Base-by-base conservation (phyloP, 2,888 invertebrate genomes). In the Chesias legatella region DNA sequence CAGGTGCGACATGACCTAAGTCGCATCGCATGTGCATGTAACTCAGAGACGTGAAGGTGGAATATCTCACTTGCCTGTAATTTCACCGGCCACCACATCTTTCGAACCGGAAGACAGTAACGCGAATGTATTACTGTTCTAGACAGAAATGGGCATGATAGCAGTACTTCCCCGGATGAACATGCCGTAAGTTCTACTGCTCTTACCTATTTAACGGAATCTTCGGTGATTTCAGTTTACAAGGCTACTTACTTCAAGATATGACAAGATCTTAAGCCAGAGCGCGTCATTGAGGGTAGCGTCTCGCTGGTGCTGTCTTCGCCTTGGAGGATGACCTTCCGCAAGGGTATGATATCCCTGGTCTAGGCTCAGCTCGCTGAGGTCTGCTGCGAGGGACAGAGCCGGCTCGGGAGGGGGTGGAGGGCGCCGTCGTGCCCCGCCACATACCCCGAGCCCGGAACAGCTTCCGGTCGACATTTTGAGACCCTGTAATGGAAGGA, bases 281-380 rank as follows among this genome's bases (percentile, higher is more conserved):
- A 88, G 46, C 6, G 84, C 81, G 47, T 88, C 86, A 44, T 70
- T 82, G 0, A 85, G 68, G 7, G 78, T 77, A 29, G 80, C 82
- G 40, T 86, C 85, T 7, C 55, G 23, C 24, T 52, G 52, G 20
- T 54, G 43, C 27, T 79, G 56, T 27, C 83, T 49, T 46, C 85
- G 60, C 23, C 83, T 64, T 0, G 85, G 85, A 0, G 84, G 85
- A 6, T 85, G 84, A 93, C 94, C 74, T 93, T 92, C 72, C 0
- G 94, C 92, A 41, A 95, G 79, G 5, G 95, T 95, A 60, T 94
- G 94, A 80, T 95, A 95, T 1, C 95, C 95, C 73, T 95, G 94
- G 77, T 95, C 95, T 25, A 94, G 83, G 63, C 91, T 93, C 26
- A 94, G 92, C 63, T 88, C 85, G 48, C 86, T 88, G 30, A 88